These are phyloP conservation scores for Glaucidium brasilianum DNA, from an alignment of 2,113 vertebrate genomes.

Conservation along the genomic window DNA sequence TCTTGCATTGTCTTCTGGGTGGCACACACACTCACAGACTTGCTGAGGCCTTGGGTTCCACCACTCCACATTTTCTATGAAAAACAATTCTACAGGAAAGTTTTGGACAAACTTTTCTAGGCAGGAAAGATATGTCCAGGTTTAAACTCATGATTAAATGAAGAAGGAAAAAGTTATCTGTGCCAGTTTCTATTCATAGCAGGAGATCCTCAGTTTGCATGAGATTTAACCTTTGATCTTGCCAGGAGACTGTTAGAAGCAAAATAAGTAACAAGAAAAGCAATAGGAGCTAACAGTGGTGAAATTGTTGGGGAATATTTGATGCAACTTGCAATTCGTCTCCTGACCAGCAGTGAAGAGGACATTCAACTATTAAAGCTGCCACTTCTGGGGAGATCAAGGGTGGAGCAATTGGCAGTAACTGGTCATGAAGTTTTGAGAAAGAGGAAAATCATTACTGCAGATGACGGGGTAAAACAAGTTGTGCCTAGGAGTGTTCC, in stretches of 20 bases:
- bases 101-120: background rate
- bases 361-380: background rate
- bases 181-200: background rate
- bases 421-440: background rate
- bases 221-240: background rate
- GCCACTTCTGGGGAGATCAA: background rate
- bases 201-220: background rate
- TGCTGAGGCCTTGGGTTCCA: background rate
- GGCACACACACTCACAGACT: background rate
- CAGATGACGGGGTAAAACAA: background rate
- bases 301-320: background rate
- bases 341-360: background rate
- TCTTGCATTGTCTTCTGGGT: background rate
- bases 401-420: background rate
- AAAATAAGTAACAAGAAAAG: background rate
- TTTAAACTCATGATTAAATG: background rate
- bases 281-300: background rate
- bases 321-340: background rate
- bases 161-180: background rate
- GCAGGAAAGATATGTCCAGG: background rate
- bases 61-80: background rate
- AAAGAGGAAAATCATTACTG: background rate
- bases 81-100: background rate
- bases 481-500: background rate
- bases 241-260: background rate